phyloP scores from a whole-genome alignment of 1,140 invertebrate genomes.

The Carposina sasakii region DNA sequence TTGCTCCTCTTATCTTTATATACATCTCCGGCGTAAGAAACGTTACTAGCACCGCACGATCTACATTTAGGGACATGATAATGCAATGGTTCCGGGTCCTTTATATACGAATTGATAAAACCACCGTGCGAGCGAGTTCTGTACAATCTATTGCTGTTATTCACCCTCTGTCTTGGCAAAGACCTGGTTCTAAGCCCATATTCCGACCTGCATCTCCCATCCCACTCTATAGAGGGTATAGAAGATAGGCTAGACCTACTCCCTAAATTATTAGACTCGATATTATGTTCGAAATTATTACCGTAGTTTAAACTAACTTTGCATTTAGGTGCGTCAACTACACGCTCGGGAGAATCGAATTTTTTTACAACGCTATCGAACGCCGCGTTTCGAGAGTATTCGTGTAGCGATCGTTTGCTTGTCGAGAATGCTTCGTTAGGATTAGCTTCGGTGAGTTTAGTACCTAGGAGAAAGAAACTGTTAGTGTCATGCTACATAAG shows the following conservation, averaged over 20 bases:
- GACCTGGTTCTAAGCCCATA: constrained; percentile 39
- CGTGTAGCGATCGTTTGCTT: constrained; percentile 41
- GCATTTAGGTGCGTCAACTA: constrained; percentile 39
- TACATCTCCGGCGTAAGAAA: constrained; percentile 34
- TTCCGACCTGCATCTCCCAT: constrained; percentile 38
- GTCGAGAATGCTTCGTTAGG: constrained; percentile 35
- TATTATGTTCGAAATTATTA: constrained; percentile 16
- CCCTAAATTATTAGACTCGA: constrained; percentile 17
- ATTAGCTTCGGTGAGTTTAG: no score
- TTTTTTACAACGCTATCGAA: constrained; percentile 37
- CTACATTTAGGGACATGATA: constrained; percentile 56
- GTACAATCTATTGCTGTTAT: constrained; percentile 27
- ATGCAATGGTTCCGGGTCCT: constrained; percentile 54
- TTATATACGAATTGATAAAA: constrained; percentile 57
- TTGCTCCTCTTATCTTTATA: constrained; percentile 13
- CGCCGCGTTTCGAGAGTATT: constrained; percentile 42
- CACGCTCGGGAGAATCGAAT: constrained; percentile 28
- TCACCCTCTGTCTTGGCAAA: constrained; percentile 29
- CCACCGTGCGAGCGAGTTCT: constrained; percentile 58
- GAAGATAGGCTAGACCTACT: constrained; percentile 50
- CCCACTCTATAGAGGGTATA: constrained; percentile 52
- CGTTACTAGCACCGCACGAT: constrained; percentile 38
- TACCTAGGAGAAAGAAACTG: no score
- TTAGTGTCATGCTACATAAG: no score
- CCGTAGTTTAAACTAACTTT: constrained; percentile 37